phyloP scores from a whole-genome alignment of 1,140 invertebrate species.

The Dreissena rostriformis region DNA sequence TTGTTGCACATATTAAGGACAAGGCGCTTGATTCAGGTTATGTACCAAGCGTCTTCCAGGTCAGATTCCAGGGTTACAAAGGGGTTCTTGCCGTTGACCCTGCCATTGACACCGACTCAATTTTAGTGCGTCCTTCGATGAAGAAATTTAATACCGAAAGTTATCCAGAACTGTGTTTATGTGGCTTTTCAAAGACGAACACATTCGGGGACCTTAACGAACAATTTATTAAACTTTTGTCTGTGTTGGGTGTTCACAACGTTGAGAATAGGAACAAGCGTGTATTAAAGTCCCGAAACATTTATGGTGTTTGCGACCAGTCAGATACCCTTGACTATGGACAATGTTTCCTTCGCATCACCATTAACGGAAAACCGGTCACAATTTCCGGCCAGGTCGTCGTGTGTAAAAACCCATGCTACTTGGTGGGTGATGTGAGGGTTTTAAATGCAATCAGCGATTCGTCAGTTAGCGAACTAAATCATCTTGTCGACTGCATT shows the following conservation, averaged over 20 bases:
- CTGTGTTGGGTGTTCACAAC: constrained; percentile 45
- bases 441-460: constrained; percentile 22
- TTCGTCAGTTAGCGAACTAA: not conserved
- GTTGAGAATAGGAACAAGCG: constrained; percentile 12
- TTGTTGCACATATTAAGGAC: not conserved
- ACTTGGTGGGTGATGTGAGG: constrained; percentile 25
- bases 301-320: constrained; percentile 56
- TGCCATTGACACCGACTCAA: not conserved
- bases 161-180: constrained; percentile 40
- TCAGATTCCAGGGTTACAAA: constrained; percentile 54
- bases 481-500: constrained; percentile 40
- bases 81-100: constrained; percentile 39
- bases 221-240: constrained; percentile 50
- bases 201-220: constrained; percentile 53
- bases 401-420: constrained; percentile 43
- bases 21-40: not conserved
- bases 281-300: constrained; percentile 49
- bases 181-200: constrained; percentile 46
- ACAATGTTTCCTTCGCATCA: constrained; percentile 50
- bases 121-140: constrained; percentile 51
- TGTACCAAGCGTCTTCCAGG: constrained; percentile 49
- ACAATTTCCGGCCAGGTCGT: constrained; percentile 23
- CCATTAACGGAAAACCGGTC: constrained; percentile 33
- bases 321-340: constrained; percentile 40
- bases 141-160: constrained; percentile 36